phyloP scores from a whole-genome alignment of 2,888 invertebrate genomes.

The Leptopilina drosophilae region DNA sequence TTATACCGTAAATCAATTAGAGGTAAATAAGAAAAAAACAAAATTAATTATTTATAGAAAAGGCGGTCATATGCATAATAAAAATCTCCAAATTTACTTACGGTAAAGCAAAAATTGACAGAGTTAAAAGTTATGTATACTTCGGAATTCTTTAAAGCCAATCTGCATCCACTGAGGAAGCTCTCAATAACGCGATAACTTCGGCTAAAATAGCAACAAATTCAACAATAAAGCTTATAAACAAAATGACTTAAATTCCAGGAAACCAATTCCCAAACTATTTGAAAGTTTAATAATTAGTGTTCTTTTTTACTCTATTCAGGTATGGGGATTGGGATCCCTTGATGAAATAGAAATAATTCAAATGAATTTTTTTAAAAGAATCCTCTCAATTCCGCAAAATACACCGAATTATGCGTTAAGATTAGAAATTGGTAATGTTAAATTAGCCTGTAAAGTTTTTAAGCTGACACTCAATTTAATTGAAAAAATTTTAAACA shows the following conservation, averaged over 20 bases:
- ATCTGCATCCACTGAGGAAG: neutral
- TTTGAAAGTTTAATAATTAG: neutral
- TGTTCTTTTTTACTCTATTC: neutral
- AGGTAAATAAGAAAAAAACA: too few species aligned
- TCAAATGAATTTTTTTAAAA: slow-evolving; percentile 11
- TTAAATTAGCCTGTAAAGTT: neutral
- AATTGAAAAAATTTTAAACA: neutral
- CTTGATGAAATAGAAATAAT: slow-evolving; percentile 1
- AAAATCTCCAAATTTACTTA: neutral
- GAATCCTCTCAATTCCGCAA: neutral
- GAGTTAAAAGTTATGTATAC: neutral
- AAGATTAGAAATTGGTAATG: neutral
- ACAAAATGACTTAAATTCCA: neutral
- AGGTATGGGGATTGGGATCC: neutral
- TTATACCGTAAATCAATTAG: neutral
- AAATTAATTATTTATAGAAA: neutral
- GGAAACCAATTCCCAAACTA: neutral
- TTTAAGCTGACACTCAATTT: neutral
- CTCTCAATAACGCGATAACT: neutral
- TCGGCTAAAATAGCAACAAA: neutral
- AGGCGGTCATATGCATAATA: neutral
- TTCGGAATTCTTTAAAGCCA: neutral
- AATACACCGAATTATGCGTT: neutral
- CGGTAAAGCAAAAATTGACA: neutral
- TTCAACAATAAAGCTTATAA: neutral